Percentiles rank a stretch among this genome's conserved stretches.
These are phyloP conservation scores for Vombatus ursinus DNA, from an alignment of 2,113 vertebrate species.

Conservation along the genomic window DNA sequence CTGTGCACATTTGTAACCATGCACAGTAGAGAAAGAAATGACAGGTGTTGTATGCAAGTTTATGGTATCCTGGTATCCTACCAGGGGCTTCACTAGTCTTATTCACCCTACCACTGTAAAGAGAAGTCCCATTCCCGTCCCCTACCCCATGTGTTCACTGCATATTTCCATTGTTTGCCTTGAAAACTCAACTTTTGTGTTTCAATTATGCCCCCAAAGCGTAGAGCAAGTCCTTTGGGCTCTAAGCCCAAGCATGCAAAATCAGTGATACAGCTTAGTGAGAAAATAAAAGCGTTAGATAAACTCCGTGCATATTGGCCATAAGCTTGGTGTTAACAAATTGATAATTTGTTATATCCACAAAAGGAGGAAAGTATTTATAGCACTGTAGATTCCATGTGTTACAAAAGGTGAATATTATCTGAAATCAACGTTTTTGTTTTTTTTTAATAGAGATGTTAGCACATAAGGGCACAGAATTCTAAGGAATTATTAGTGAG, in stretches of 20 bases:
- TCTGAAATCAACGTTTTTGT: background rate
- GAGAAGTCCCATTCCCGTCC: too few relatives aligned
- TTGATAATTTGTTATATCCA: background rate
- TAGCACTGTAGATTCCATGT: background rate
- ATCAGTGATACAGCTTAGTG: background rate
- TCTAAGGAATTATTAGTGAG: background rate
- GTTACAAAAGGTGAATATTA: background rate
- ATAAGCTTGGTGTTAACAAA: background rate
- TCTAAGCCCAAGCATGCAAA: background rate
- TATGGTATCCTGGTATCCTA: background rate
- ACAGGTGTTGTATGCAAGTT: background rate
- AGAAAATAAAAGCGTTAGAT: background rate
- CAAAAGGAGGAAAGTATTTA: background rate
- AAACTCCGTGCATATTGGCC: background rate
- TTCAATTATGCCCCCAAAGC: background rate
- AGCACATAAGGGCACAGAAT: background rate
- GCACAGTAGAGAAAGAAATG: background rate
- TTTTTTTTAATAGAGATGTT: background rate
- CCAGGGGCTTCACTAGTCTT: background rate
- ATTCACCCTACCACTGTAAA: background rate
- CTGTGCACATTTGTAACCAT: background rate
- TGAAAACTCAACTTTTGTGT: background rate
- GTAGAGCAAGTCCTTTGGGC: background rate
- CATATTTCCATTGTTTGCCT: background rate
- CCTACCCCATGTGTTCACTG: too few relatives aligned